Evolutionary conservation across 1,140 invertebrate species (phyloP), one percentile per base, ranked within the genome.

Genomic region (Danaus melanippus): DNA sequence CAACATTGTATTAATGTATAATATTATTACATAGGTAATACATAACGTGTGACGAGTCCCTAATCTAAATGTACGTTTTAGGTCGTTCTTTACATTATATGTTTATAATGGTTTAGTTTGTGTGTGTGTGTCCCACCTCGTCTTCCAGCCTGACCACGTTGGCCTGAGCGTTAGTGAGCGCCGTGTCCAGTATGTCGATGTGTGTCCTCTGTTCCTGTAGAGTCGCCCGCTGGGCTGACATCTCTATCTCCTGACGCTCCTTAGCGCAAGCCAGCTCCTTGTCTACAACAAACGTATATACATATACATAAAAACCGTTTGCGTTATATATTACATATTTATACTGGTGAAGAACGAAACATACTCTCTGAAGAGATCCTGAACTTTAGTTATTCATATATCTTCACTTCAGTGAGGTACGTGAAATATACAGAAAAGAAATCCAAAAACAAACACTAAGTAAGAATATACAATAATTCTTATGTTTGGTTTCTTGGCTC

Each of bases 101-200:
- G 21, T 32, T 8, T 32, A 32, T 1, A 3, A 5, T 32, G 21
- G 2, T 32, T 32, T 1, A 15, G 15, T 15, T 32, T 5, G 21
- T 32, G 21, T 32, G 21, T 32, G 21, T 32, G 6, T 49, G 7
- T 57, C 60, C 69, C 88, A 95, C 93, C 88, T 97, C 96, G 86
- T 96, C 94, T 87, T 98, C 96, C 8, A 97, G 89, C 45, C 93
- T 89, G 12, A 96, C 92, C 46, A 97, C 94, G 80, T 96, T 96
- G 50, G 91, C 90, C 84, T 97, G 96, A 11, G 96, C 95, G 85
- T 96, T 97, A 12, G 94, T 95, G 21, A 98, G 87, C 44, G 96
- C 96, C 17, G 93, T 95, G 74, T 98, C 96, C 39, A 98, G 88
- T 66, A 98, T 96, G 70, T 96, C 95, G 74, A 98, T 97, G 83